Base-by-base conservation (phyloP, 2,113 vertebrate genomes). In the Gadus chalcogrammus region DNA sequence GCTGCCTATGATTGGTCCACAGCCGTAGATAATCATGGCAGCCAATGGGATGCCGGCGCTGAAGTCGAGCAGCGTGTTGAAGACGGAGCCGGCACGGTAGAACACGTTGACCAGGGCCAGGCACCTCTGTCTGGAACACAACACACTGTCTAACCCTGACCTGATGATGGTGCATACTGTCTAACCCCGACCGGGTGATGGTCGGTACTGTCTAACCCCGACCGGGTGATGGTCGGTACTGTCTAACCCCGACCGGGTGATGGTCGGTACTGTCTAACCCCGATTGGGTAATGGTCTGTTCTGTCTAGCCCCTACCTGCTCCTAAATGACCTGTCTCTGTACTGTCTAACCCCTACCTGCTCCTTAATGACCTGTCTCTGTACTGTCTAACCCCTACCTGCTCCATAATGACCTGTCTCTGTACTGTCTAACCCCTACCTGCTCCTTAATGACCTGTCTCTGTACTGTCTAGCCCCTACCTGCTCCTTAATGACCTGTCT, bases 21-120 rank as follows among this genome's bases (percentile, higher is more conserved):
- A 79, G 80, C 88, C 89, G 79, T 90, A 92, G 58, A 85, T 68
- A 0, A 87, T 59, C 91, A 92, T 91, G 53, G 89, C 89, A 1
- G 79, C 87, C 73, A 91, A 66, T 63, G 89, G 85, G 83, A 92
- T 85, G 0, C 76, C 75, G 9, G 86, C 86, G 0, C 61, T 64
- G 0, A 87, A 64, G 0, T 78, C 79, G 52, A 89, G 24, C 2
- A 91, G 55, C 0, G 89, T 82, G 73, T 90, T 91, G 31, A 80
- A 69, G 64, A 93, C 77, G 35, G 82, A 87, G 16, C 89, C 89
- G 1, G 90, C 24, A 0, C 89, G 82, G 79, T 87, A 90, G 12
- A 71, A 90, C 63, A 91, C 70, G 67, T 79, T 88, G 65, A 90
- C 89, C 74, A 90, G 9, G 0, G 89, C 83, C 1, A 91, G 12